Percentiles rank a stretch among this genome's conserved stretches.
Evolutionary conservation across 53 echinoderm and acorn worm genomes (phyloP).

Genomic region (Echinarachnius parma): DNA sequence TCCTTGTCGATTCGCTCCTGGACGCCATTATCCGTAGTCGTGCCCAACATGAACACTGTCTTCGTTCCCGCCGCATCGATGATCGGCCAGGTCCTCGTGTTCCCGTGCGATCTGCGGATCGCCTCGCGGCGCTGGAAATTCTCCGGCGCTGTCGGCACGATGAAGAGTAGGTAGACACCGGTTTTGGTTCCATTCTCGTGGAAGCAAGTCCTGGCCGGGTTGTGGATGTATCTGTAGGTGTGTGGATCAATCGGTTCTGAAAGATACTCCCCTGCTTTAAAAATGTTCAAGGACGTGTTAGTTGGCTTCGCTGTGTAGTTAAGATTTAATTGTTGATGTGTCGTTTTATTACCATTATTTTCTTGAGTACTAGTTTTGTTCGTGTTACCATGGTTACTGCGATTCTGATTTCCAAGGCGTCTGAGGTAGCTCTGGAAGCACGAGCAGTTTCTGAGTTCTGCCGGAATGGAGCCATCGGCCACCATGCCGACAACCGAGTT

Average conservation of each 20-base stretch:
- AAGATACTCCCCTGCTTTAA: background rate
- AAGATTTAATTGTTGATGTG: too few species aligned
- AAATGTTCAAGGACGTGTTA: too few species aligned
- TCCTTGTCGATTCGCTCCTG: slow-evolving; percentile 17
- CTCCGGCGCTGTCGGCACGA: slow-evolving; percentile 11
- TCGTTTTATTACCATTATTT: too few species aligned
- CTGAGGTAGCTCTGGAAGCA: too few species aligned
- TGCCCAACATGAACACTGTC: slow-evolving; percentile 20
- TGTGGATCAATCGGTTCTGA: slow-evolving; percentile 28
- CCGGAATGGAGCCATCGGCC: too few species aligned
- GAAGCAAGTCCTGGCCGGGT: slow-evolving; percentile 19
- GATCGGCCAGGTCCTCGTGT: slow-evolving; percentile 6
- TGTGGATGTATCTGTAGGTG: slow-evolving; percentile 19
- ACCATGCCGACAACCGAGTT: too few species aligned
- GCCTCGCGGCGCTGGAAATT: slow-evolving; percentile 12
- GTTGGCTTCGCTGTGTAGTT: too few species aligned
- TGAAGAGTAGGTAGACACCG: slow-evolving; percentile 12
- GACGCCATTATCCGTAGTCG: background rate
- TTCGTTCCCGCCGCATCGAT: background rate
- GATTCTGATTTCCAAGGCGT: too few species aligned
- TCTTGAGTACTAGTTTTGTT: too few species aligned
- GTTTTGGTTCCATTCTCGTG: slow-evolving; percentile 11
- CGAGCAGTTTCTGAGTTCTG: too few species aligned
- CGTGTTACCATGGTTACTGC: too few species aligned
- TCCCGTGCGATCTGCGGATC: slow-evolving; percentile 15